Evolutionary conservation across 2,797 vertebrate species (phyloP).

Genomic region (Channa striata): DNA sequence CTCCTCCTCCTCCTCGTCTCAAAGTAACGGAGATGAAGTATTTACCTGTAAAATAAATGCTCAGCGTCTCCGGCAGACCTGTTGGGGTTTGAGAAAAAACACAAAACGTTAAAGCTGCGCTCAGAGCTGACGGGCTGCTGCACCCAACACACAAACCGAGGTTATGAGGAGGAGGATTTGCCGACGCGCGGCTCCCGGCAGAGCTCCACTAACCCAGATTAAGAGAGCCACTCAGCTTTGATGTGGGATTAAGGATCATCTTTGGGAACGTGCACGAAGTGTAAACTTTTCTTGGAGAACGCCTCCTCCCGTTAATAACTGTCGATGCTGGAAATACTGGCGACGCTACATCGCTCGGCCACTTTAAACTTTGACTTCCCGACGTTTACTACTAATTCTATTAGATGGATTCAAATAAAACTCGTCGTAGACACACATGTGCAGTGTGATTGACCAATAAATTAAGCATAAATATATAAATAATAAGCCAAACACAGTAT

Average conservation of each 20-base stretch:
- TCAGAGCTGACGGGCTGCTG: too few relatives aligned
- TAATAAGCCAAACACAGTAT: too few relatives aligned
- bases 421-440: too few relatives aligned
- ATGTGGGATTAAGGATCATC: constrained; percentile 53
- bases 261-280: not conserved
- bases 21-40: constrained; percentile 4
- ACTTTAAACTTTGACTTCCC: too few relatives aligned
- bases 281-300: not conserved
- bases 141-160: too few relatives aligned
- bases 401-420: too few relatives aligned
- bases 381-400: too few relatives aligned
- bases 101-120: constrained; percentile 7
- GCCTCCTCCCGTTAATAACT: not conserved
- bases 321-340: too few relatives aligned
- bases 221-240: constrained; percentile 42
- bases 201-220: constrained; percentile 45
- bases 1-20: constrained; percentile 5
- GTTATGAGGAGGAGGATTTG: constrained; percentile 11
- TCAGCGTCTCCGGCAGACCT: constrained; percentile 80
- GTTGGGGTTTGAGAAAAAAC: constrained; percentile 1
- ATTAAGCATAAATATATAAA: too few relatives aligned
- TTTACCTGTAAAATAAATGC: constrained; percentile 80
- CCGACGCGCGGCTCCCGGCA: constrained; percentile 25
- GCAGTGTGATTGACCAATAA: too few relatives aligned
- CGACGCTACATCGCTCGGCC: too few relatives aligned